Evolutionary conservation across 2,888 invertebrate species (phyloP), one percentile per base, ranked within the genome.

Genomic region (Laothoe populi): DNA sequence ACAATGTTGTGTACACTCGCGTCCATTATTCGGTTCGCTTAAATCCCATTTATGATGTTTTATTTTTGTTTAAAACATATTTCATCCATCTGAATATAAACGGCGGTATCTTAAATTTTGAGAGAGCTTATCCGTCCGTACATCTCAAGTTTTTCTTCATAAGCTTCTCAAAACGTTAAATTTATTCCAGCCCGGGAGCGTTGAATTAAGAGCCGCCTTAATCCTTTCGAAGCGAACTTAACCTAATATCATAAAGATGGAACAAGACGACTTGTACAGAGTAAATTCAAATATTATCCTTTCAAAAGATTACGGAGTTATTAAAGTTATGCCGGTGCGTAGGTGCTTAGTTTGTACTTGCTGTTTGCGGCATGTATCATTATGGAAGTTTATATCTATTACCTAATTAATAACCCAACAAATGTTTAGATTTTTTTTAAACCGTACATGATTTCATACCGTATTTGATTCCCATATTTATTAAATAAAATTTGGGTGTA

Each of bases 181-280:
- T 90, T 91, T 92, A 92, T 91, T 90, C 89, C 82, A 81, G 88
- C 90, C 88, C 87, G 83, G 83, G 86, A 86, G 90, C 90, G 87
- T 78, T 77, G 87, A 85, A 89, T 92, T 91, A 90, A 91, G 88
- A 86, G 83, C 87, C 81, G 84, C 78, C 84, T 90, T 92, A 92
- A 92, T 92, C 92, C 91, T 91, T 91, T 88, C 82, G 82, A 81
- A 86, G 86, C 83, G 84, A 90, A 91, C 84, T 90, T 88, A 90
- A 88, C 89, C 87, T 86, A 87, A 90, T 89, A 92, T 90, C 88
- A 88, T 92, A 91, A 92, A 92, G 90, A 88, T 83, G 88, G 84
- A 88, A 86, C 86, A 87, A 86, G 83, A 82, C 84, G 88, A 90
- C 89, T 90, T 90, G 87, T 90, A 89, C 86, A 79, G 87, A 87